Evolutionary conservation across 2,797 vertebrate genomes (phyloP).

Genomic region (Meriones psammophilus): DNA sequence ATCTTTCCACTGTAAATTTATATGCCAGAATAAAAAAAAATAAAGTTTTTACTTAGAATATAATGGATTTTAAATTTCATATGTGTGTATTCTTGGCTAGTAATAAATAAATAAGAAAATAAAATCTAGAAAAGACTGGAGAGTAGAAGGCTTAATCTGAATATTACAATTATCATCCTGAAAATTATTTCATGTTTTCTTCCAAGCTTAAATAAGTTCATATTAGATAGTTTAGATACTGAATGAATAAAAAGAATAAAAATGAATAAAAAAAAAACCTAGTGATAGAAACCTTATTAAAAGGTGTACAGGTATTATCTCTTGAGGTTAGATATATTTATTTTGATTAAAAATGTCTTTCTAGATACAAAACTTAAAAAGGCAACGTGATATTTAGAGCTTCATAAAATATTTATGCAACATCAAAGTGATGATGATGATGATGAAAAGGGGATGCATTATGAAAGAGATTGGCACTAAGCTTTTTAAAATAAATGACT

Average conservation of each 20-base stretch:
- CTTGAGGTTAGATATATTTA: conserved; percentile 26
- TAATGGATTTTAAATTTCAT: conserved; percentile 73
- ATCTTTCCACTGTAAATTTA: background rate
- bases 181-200: background rate
- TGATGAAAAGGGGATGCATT: background rate
- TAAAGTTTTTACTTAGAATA: conserved; percentile 52
- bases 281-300: background rate
- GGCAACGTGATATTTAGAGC: background rate
- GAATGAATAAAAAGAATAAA: background rate
- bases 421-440: background rate
- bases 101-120: conserved; percentile 69
- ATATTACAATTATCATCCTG: background rate
- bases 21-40: conserved; percentile 57
- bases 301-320: background rate
- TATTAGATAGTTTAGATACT: background rate
- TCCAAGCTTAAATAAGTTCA: background rate
- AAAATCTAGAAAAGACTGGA: conserved; percentile 36
- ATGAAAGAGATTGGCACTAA: conserved; percentile 26
- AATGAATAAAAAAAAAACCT: background rate
- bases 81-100: conserved; percentile 45
- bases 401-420: background rate
- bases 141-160: background rate
- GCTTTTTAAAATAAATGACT: background rate
- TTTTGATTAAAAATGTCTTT: background rate
- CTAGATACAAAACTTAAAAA: background rate